Evolutionary conservation across 2,113 vertebrate species (phyloP).

Genomic region (Gallinago media): DNA sequence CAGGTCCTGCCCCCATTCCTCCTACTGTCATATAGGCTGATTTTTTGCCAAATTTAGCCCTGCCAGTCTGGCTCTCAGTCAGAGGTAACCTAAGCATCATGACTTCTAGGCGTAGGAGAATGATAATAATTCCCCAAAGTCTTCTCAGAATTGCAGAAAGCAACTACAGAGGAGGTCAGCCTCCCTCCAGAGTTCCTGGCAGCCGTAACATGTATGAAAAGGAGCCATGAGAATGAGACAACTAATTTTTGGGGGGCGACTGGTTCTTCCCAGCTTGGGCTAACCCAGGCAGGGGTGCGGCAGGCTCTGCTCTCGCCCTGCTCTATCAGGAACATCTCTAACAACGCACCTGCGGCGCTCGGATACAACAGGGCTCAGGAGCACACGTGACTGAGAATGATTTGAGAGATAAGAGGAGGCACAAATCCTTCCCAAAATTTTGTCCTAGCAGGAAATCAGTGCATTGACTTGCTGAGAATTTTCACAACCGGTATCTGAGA

Average conservation of each 20-base stretch:
- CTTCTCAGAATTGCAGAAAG: background rate
- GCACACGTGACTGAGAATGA: background rate
- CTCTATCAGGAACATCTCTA: background rate
- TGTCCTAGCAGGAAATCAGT: background rate
- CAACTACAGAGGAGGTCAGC: background rate
- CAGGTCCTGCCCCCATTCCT: background rate
- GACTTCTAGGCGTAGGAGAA: background rate
- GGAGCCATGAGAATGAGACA: background rate
- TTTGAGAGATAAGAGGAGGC: background rate
- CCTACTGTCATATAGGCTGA: background rate
- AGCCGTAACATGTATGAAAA: background rate
- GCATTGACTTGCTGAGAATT: background rate
- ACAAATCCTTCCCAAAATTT: background rate
- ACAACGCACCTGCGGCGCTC: background rate
- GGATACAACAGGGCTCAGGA: background rate
- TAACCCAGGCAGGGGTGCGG: background rate
- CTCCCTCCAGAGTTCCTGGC: background rate
- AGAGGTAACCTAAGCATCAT: background rate
- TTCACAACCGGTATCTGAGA: background rate
- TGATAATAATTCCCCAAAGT: background rate
- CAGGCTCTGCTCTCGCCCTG: background rate
- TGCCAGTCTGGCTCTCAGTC: background rate
- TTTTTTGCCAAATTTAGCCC: background rate
- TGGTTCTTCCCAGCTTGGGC: background rate
- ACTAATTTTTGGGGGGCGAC: fast-evolving